Base-by-base conservation (phyloP, 2,113 vertebrate species). In the Geococcyx californianus region DNA sequence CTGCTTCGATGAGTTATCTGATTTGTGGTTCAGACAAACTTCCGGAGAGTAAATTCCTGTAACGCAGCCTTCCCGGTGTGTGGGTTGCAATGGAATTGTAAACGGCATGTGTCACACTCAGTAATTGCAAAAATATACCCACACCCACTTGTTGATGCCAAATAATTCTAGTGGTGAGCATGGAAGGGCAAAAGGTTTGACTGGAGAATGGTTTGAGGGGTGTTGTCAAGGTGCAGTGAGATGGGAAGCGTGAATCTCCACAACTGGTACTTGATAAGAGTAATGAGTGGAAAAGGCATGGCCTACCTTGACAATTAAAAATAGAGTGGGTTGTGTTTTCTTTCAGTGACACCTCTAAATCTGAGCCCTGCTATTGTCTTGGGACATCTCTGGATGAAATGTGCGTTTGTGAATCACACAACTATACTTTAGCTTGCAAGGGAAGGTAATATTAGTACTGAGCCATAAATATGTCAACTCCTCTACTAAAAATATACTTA, bases 101-200 rank as follows among this genome's bases (percentile, higher is more conserved):
- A 90, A 40, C 69, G 81, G 26, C 25, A 23, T 63, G 82, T 74
- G 92, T 96, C 93, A 90, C 2, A 0, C 92, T 63, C 84, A 1
- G 3, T 59, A 81, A 94, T 94, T 86, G 77, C 79, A 66, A 56
- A 95, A 88, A 74, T n/a, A 80, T 10, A 72, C 56, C 76, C 93
- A 90, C 93, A 42, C 92, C 93, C 73, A 16, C 44, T 60, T 89
- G 90, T 56, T 85, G 84, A 60, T 95, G 93, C 77, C 54, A 79
- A 16, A 21, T 64, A 84, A 70, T 88, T 77, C 20, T n/a, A 47
- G 31, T 55, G 93, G 80, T 62, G 58, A 91, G 70, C 7, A 2
- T 44, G 75, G 78, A 76, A 94, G 31, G 59, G 47, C 55, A 69
- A 28, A 83, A 24, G 13, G 59, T 51, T 84, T 55, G 44, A 88